Conservation (phyloP, 2,797 vertebrate species). For the Octomys mimax region DNA sequence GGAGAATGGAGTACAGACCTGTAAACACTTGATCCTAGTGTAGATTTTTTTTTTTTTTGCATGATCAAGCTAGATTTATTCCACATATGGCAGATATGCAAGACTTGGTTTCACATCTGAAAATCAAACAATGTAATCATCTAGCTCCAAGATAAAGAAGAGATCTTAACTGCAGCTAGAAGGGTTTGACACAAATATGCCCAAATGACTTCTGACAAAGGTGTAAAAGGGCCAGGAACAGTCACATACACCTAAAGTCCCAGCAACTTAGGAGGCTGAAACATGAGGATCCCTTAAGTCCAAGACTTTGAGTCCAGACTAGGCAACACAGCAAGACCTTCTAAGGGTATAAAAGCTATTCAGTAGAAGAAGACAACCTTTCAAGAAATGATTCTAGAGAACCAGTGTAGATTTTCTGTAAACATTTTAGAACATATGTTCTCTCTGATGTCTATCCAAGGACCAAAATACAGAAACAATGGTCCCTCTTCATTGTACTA, state of each 20-base stretch:
- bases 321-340: neutral
- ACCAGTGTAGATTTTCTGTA: neutral
- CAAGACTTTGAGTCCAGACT: neutral
- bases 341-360: constrained; percentile 12
- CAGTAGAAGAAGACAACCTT: neutral
- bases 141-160: neutral
- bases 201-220: neutral
- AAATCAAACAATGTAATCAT: constrained; percentile 14
- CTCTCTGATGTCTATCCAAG: neutral
- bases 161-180: neutral
- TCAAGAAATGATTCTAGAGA: constrained; percentile 49
- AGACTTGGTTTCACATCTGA: constrained; percentile 12
- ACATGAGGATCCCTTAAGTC: neutral
- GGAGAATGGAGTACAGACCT: fast-evolving
- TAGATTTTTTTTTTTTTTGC: neutral
- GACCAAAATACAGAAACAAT: neutral
- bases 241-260: neutral
- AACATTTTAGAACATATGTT: neutral
- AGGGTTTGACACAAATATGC: constrained; percentile 22
- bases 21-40: neutral
- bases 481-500: neutral
- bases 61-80: constrained; percentile 1
- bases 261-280: neutral
- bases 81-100: neutral
- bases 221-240: neutral